Evolutionary conservation across 2,113 vertebrate genomes (phyloP).

Genomic region (Arizona elegans): DNA sequence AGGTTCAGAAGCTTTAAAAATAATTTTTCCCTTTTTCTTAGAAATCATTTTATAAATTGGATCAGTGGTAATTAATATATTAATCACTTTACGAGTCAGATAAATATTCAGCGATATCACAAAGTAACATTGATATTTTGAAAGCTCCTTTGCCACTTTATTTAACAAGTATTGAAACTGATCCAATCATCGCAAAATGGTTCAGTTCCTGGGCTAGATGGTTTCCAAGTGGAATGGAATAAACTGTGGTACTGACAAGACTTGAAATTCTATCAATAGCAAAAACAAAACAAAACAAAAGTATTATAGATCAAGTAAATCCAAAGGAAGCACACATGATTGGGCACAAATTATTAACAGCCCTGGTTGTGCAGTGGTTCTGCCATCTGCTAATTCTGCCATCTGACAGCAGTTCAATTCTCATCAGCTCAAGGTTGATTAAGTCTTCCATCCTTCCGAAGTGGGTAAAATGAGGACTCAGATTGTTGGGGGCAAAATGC

Average conservation of each 20-base stretch:
- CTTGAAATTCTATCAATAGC: neutral
- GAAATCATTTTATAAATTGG: neutral
- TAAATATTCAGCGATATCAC: neutral
- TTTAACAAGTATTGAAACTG: neutral
- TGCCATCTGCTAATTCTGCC: neutral
- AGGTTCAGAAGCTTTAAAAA: neutral
- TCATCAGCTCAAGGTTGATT: no score
- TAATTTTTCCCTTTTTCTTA: neutral
- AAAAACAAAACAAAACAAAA: neutral
- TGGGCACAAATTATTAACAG: neutral
- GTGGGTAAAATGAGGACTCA: no score
- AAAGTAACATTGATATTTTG: neutral
- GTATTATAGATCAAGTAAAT: neutral
- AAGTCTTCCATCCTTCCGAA: no score
- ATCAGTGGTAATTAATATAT: neutral
- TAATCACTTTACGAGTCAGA: neutral
- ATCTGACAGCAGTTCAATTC: no score
- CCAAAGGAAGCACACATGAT: neutral
- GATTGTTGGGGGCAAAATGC: no score
- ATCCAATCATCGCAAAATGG: neutral
- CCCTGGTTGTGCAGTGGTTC: neutral
- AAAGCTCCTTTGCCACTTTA: neutral
- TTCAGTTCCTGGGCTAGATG: neutral
- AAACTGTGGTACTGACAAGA: neutral
- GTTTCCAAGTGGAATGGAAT: neutral